Evolutionary conservation across 1,140 invertebrate genomes (phyloP), one percentile per base, ranked within the genome.

Genomic region (Colletes gigas): DNA sequence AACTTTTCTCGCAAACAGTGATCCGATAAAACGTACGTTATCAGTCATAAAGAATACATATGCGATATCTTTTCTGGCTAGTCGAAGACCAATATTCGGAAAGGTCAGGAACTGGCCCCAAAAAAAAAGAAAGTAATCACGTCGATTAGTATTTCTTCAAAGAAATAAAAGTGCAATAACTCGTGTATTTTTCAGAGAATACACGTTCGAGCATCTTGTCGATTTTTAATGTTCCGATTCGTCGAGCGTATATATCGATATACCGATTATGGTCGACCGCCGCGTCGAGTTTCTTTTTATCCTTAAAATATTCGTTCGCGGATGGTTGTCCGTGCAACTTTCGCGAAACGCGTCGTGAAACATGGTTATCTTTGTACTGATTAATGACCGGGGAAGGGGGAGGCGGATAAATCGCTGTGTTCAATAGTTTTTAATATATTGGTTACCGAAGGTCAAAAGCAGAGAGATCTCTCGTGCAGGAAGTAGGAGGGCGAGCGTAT

Each of bases 1-100:
- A 81, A 81, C 72, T 75, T 81, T 9, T 68, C 14, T 54, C 19
- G 65, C 55, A 69, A 75, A 67, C 54, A 44, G n/a, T 52, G 30
- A 65, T 30, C n/a, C 71, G 71, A 80, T 74, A 74, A 80, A 54
- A 19, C 52, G 44, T 17, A 15, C 41, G 47, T 76, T 68, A 76
- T 76, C 72, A 55, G 55, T 41, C 72, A 39, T 57, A 72, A 78
- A 65, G 68, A 15, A 19, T 65, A 30, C 30, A 2, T n/a, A n/a
- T 1, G 4, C 57, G 19, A 8, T 72, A 62, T 70, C 47, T 44
- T 54, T 54, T 19, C 12, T 47, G 0, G 14, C 59, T 10, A 39
- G 30, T 50, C 44, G 39, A 73, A 74, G 62, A 66, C 19, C 4
- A 1, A 3, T 52, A 17, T 67, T 77, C 69, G 60, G 17, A 57